These are phyloP conservation scores for Schlechtendalia chinensis DNA, from an alignment of 1,140 invertebrate species.

Conservation along the genomic window DNA sequence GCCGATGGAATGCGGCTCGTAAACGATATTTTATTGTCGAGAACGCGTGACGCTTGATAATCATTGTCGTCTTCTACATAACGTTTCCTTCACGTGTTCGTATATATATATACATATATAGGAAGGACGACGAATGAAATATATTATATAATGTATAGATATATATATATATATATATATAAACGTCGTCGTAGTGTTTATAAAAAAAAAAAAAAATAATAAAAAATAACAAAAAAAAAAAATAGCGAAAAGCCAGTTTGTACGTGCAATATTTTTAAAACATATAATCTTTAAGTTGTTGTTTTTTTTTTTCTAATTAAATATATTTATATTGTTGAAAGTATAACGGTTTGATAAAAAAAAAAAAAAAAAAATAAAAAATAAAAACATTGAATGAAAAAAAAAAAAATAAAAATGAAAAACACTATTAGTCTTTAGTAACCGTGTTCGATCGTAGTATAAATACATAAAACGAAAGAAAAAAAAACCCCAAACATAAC, in stretches of 20 bases:
- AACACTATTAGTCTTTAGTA: constrained; percentile 40
- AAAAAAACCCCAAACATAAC: neutral
- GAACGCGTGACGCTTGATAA: no score
- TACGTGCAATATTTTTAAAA: constrained; percentile 46
- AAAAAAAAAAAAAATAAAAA: constrained; percentile 8
- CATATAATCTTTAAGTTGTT: constrained; percentile 36
- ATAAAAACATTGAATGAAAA: no score
- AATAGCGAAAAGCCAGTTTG: constrained; percentile 27
- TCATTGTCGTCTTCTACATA: neutral
- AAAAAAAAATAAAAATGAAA: constrained; percentile 13
- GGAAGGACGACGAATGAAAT: neutral
- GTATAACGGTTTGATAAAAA: constrained; percentile 33
- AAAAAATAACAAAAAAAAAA: neutral
- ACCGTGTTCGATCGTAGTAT: constrained; percentile 1
- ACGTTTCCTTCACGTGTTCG: neutral
- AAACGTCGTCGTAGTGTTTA: neutral
- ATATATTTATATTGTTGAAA: constrained; percentile 49
- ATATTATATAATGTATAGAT: neutral
- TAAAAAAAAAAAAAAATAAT: neutral
- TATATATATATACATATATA: neutral
- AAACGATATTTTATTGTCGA: neutral
- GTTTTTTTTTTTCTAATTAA: constrained; percentile 47
- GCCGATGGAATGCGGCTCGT: constrained; percentile 38
- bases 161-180: neutral
- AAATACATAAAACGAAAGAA: no score